phyloP scores from a whole-genome alignment of 1,140 invertebrate species.

The Nylanderia fulva region DNA sequence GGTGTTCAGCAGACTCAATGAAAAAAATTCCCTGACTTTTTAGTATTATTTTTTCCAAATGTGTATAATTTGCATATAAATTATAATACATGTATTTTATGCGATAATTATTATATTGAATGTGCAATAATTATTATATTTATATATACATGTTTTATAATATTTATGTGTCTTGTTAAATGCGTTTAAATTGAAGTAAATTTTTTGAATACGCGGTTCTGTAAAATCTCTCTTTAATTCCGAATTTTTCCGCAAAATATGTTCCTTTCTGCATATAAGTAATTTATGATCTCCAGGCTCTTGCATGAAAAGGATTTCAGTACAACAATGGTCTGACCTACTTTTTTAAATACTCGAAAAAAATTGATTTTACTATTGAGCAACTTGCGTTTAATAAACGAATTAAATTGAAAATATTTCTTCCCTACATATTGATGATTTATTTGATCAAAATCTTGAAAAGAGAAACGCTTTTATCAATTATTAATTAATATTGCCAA shows the following conservation, averaged over 20 bases:
- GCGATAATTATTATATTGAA: not conserved
- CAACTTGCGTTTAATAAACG: slow-evolving; percentile 11
- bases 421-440: not conserved
- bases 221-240: not conserved
- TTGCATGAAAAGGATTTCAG: not conserved
- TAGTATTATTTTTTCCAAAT: no score
- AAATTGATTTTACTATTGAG: slow-evolving; percentile 8
- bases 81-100: no score
- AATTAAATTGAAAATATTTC: not conserved
- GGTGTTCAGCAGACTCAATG: no score
- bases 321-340: not conserved
- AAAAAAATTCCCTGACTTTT: no score
- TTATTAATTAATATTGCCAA: not conserved
- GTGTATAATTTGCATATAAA: no score
- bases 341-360: slow-evolving; percentile 1
- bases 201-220: not conserved
- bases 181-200: not conserved
- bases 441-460: not conserved
- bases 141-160: not conserved
- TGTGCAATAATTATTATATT: no score
- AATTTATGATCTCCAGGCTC: not conserved
- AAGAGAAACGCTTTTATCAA: not conserved
- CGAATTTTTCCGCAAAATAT: not conserved
- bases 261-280: not conserved
- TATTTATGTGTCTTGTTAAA: not conserved